Base-by-base conservation (phyloP, 35 echinoderm and acorn worm genomes). In the Diadema setosum region DNA sequence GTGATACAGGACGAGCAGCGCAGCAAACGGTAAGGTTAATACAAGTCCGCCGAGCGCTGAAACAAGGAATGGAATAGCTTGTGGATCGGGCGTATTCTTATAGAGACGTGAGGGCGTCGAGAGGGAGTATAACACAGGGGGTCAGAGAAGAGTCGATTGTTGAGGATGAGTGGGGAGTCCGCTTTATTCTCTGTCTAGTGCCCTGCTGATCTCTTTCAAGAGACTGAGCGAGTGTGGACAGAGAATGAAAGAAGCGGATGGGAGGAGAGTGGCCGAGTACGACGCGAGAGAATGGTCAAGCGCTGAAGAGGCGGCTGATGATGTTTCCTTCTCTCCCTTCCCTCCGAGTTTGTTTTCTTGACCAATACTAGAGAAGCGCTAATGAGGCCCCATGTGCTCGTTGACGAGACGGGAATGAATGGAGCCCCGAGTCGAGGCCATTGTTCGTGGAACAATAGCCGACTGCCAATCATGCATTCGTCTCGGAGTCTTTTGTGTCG, bases 311-410 rank as follows among this genome's bases (percentile, higher is more conserved):
- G n/a, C n/a, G n/a, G 63, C 63, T 67, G 63, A 67, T 67, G 63
- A 67, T 26, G 37, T 67, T 67, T 34, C 27, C 63, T n/a, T n/a
- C n/a, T n/a, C n/a, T n/a, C n/a, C n/a, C n/a, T n/a, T n/a, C n/a
- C n/a, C n/a, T n/a, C n/a, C n/a, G n/a, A n/a, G n/a, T n/a, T 67
- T 67, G 63, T 67, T 67, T 67, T 67, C 63, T 67, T 29, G 63
- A 67, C 63, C 27, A 67, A 67, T 67, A 67, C 63, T 67, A 33
- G 63, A 67, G 63, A 3, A 26, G 63, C 63, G 21, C 63, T 67
- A 67, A 67, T 67, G 63, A 67, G 63, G 27, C 63, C 63, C 63
- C 63, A 34, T 67, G 37, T 34, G 37, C 63, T 33, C 27, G 63
- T 26, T 34, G 63, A 67, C 27, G 25, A 67, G 63, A 67, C 63